Evolutionary conservation across 2,888 invertebrate genomes (phyloP).

Genomic region (Lacanobia wlatinum): DNA sequence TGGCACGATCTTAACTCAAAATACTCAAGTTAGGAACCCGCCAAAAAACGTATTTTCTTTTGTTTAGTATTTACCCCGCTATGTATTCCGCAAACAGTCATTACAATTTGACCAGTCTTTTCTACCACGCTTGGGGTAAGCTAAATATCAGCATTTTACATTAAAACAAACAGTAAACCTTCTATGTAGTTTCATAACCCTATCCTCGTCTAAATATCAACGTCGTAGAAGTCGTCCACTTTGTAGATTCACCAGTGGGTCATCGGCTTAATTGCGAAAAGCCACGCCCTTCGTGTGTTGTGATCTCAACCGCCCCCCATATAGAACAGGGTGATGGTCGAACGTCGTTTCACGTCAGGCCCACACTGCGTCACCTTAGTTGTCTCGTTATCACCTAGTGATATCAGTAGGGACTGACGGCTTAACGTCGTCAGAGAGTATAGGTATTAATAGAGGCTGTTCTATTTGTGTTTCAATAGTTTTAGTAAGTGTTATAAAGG

Average conservation of each 20-base stretch:
- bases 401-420: slow-evolving; percentile 38
- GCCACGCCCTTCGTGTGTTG: slow-evolving; percentile 67
- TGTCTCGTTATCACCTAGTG: slow-evolving; percentile 56
- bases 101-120: no score
- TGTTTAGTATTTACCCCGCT: no score
- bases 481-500: neutral
- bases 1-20: no score
- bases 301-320: slow-evolving; percentile 60
- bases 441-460: slow-evolving; percentile 6
- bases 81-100: no score
- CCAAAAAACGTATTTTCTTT: no score
- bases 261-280: slow-evolving; percentile 66
- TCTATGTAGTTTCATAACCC: slow-evolving; percentile 21
- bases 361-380: slow-evolving; percentile 56
- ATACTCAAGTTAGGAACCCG: no score
- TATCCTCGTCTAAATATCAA: slow-evolving; percentile 33
- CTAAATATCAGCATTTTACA: neutral
- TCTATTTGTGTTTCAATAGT: neutral
- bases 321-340: slow-evolving; percentile 60
- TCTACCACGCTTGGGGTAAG: neutral
- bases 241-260: slow-evolving; percentile 61
- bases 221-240: slow-evolving; percentile 52
- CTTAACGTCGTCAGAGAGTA: slow-evolving; percentile 13
- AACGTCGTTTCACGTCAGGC: slow-evolving; percentile 53
- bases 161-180: neutral